Percentiles rank a stretch among this genome's conserved stretches.
Evolutionary conservation across 2,888 invertebrate genomes (phyloP).

Genomic region (Branchipolynoe longqiensis): DNA sequence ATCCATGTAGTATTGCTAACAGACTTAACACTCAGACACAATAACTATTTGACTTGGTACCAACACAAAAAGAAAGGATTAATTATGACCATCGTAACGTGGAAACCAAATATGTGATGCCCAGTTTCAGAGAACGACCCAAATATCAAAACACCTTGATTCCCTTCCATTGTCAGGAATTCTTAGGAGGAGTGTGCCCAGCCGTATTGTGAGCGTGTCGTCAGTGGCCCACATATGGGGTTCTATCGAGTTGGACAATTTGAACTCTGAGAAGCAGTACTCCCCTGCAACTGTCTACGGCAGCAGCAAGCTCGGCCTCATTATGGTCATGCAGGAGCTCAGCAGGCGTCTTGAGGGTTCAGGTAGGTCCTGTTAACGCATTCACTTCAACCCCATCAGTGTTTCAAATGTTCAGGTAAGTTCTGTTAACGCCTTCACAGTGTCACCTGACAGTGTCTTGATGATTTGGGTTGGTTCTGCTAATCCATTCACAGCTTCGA

Average conservation of each 20-base stretch:
- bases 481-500: too few species aligned
- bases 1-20: too few species aligned
- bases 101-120: too few species aligned
- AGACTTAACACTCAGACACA: too few species aligned
- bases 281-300: constrained; percentile 72
- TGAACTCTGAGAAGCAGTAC: constrained; percentile 67
- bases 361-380: constrained; percentile 39
- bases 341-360: constrained; percentile 72
- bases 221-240: constrained; percentile 71
- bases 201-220: constrained; percentile 71
- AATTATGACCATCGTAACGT: too few species aligned
- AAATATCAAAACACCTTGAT: too few species aligned
- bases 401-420: neutral
- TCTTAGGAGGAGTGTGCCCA: constrained; percentile 61
- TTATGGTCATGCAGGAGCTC: constrained; percentile 80
- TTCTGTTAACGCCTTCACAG: too few species aligned
- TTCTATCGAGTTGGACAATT: constrained; percentile 69
- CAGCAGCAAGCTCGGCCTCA: constrained; percentile 78
- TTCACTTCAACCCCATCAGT: neutral
- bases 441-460: too few species aligned
- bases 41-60: too few species aligned
- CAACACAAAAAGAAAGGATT: too few species aligned
- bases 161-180: constrained; percentile 60
- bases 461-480: too few species aligned
- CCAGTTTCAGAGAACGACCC: too few species aligned